Base-by-base conservation (phyloP, 23 tunicate species). In the Halocynthia roretzi region DNA sequence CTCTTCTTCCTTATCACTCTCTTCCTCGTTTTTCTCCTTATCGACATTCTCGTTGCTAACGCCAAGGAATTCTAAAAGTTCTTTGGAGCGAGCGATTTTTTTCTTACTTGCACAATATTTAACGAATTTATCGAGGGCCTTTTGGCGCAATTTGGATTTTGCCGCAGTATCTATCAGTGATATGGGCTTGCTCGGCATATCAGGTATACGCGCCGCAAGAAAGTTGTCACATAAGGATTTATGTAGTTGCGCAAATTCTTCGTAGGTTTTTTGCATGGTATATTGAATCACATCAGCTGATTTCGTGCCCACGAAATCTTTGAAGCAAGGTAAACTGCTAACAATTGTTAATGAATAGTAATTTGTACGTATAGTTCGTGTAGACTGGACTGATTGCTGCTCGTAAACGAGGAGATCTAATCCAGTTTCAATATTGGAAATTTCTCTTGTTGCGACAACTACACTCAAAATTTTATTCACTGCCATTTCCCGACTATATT, bases 171-270 rank as follows among this genome's bases (percentile, higher is more conserved):
- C 78, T 44, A 74, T 53, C 49, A 74, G 5, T 8, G 60, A 53
- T 17, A 74, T 74, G 18, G 78, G 78, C 31, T 74, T 74, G 10
- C 22, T 74, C 2, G 78, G 78, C 54, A 88, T 63, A 10, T 66
- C 79, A 6, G 95, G 95, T 8, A 88, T 86, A 53, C 56, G 68
- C 10, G 87, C 79, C 5, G 84, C 95, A 10, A 81, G 80, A 78
- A 76, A 88, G 73, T 73, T 83, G 68, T 77, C 74, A 21, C 73
- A 81, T 72, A 88, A 51, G 62, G 74, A 63, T 21, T 78, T 78
- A 61, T 86, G 70, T 6, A 88, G 62, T 61, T 77, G 79, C 40
- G 44, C 61, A 54, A 83, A 88, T 8, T 83, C 87, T 17, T 52
- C 54, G 65, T 76, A 81, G 8, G 67, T 17, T 72, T 78, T 72